Conservation (phyloP, 2,113 vertebrate species). For the Osmerus eperlanus region DNA sequence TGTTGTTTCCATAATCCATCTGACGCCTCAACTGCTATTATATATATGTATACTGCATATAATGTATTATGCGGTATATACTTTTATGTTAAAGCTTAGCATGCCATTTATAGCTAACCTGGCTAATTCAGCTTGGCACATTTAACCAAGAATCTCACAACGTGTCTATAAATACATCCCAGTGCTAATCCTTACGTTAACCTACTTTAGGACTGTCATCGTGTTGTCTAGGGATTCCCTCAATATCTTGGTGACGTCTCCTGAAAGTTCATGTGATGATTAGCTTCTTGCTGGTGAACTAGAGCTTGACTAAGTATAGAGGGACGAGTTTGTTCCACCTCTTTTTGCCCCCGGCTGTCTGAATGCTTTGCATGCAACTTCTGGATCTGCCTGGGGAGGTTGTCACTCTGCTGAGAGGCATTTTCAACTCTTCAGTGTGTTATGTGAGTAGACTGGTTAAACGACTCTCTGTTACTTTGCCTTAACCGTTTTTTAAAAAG, state of each 20-base stretch:
- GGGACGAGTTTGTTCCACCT: neutral
- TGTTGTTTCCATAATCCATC: no score
- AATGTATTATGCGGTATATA: no score
- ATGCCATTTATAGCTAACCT: no score
- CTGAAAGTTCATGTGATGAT: neutral
- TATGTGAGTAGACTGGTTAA: conserved; percentile 6
- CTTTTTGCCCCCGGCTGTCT: neutral
- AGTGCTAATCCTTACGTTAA: neutral
- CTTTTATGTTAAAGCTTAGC: no score
- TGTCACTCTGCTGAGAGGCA: neutral
- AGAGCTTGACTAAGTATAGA: neutral
- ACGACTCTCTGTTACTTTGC: conserved; percentile 5
- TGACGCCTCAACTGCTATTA: no score
- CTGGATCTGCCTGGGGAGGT: neutral
- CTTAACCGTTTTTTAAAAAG: neutral
- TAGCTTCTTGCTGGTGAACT: neutral
- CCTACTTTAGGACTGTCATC: neutral
- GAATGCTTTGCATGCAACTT: conserved; percentile 3
- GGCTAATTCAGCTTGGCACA: no score
- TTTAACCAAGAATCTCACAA: neutral
- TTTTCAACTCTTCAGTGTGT: neutral
- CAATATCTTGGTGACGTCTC: neutral
- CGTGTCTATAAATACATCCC: neutral
- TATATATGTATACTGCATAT: no score
- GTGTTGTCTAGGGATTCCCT: neutral